phyloP scores from a whole-genome alignment of 2,888 invertebrate genomes.

The Temnothorax rugatulus region DNA sequence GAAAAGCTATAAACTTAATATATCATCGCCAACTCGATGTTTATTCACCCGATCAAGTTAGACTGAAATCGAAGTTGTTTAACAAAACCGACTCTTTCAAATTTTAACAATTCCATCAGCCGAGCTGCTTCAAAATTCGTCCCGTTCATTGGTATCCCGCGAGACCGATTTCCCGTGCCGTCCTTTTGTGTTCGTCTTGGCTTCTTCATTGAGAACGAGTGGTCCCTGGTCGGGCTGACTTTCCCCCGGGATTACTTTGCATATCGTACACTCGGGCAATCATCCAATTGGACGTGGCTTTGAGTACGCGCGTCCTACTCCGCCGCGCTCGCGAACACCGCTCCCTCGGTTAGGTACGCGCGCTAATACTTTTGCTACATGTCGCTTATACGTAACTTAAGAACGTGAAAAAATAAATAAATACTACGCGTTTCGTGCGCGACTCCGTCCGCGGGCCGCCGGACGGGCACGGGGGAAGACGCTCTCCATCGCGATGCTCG shows the following conservation, averaged over 20 bases:
- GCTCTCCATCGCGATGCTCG: background rate
- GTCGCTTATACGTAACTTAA: constrained; percentile 70
- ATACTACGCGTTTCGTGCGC: constrained; percentile 73
- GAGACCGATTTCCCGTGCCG: background rate
- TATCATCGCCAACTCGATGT: background rate
- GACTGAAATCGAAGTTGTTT: too few species aligned
- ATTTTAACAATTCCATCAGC: background rate
- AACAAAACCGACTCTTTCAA: background rate
- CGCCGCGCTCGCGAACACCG: background rate
- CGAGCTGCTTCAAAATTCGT: background rate
- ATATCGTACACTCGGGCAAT: constrained; percentile 35
- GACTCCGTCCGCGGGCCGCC: constrained; percentile 15
- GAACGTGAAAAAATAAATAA: constrained; percentile 81
- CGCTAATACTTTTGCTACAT: constrained; percentile 60
- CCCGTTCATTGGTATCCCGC: background rate
- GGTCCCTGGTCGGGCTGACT: constrained; percentile 3
- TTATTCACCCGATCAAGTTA: background rate
- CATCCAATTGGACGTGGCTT: constrained; percentile 35
- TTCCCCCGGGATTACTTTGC: constrained; percentile 17
- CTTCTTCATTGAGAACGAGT: background rate
- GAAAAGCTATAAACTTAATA: background rate
- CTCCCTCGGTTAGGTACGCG: constrained; percentile 54
- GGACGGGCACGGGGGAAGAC: constrained; percentile 19
- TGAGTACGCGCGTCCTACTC: constrained; percentile 3
- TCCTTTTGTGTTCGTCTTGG: background rate